These are phyloP conservation scores for Elaphurus davidianus DNA, from an alignment of 2,113 vertebrate genomes.

Conservation along the genomic window DNA sequence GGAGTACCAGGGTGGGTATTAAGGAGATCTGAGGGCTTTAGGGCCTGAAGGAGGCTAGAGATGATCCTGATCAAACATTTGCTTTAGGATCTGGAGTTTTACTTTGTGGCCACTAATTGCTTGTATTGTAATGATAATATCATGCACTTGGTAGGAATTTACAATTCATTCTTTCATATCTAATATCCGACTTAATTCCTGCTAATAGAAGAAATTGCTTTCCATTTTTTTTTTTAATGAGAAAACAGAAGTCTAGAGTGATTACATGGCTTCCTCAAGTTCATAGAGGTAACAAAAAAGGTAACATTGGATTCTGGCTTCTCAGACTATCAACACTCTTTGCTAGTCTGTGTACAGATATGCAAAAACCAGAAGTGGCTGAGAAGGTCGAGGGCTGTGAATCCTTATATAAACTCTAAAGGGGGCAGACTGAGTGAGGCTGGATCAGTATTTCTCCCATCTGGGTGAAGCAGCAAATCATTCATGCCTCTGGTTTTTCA, in stretches of 20 bases:
- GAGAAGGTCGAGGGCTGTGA: neutral
- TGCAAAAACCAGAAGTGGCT: neutral
- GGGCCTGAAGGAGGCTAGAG: neutral
- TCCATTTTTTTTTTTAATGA: neutral
- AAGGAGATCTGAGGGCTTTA: neutral
- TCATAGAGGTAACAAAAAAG: neutral
- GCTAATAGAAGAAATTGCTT: neutral
- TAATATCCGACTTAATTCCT: neutral
- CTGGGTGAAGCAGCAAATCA: neutral
- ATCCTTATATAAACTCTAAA: neutral
- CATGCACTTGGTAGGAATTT: neutral
- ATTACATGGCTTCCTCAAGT: neutral
- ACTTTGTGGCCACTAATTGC: neutral
- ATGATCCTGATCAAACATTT: neutral
- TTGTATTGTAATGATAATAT: neutral
- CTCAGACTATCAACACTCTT: neutral
- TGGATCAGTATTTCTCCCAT: neutral
- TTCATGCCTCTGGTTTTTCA: neutral
- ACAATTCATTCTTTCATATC: neutral
- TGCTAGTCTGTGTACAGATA: neutral
- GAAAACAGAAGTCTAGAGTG: neutral
- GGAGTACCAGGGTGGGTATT: neutral
- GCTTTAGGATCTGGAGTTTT: neutral
- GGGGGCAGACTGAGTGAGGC: fast-evolving
- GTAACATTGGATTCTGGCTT: neutral